Base-by-base conservation (phyloP, 2,797 vertebrate genomes). In the Allobates femoralis region DNA sequence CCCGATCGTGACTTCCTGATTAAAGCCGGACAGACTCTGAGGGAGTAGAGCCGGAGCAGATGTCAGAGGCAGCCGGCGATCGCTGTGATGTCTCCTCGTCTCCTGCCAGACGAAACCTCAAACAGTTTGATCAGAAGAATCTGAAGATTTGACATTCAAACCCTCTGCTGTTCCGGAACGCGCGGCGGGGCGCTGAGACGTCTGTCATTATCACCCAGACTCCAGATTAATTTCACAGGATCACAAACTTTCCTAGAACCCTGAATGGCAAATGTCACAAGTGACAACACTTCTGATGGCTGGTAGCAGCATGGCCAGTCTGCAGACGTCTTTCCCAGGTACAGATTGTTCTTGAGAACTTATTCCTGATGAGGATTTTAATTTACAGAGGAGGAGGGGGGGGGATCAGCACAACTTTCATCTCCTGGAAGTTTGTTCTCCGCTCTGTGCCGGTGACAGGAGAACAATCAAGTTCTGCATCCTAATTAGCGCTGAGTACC, bases 1-100 rank as follows among this genome's bases (percentile, higher is more conserved):
- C n/a, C 60, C 6, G 46, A 69, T 16, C 3, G 34, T 71, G 67
- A 46, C 34, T n/a, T 71, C 34, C 34, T 71, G 62, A 81, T 51
- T 30, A 46, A 66, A 71, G 28, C n/a, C 0, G 23, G 50, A 21
- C 32, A 21, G 81, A 21, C 71, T 50, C 46, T 10, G 64, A 19
- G 85, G 62, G 0, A 75, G 0, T 86, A 77, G 8, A 74, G 12
- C 73, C 18, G 4, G 16, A 84, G 76, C 75, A 88, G 62, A 14
- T 82, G 46, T 71, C 67, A 71, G 15, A 21, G 21, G 67, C 67
- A 71, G 67, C 34, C 67, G 67, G 67, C 37, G 34, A n/a, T 71
- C 67, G 2, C 67, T 41, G 19, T 41, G 67, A 71, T 71, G 67
- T 71, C 67, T 71, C 19, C 3, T 41, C 34, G 19, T 71, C 34